Conservation (phyloP, 1,140 invertebrate genomes). For the Penaeus vannamei region DNA sequence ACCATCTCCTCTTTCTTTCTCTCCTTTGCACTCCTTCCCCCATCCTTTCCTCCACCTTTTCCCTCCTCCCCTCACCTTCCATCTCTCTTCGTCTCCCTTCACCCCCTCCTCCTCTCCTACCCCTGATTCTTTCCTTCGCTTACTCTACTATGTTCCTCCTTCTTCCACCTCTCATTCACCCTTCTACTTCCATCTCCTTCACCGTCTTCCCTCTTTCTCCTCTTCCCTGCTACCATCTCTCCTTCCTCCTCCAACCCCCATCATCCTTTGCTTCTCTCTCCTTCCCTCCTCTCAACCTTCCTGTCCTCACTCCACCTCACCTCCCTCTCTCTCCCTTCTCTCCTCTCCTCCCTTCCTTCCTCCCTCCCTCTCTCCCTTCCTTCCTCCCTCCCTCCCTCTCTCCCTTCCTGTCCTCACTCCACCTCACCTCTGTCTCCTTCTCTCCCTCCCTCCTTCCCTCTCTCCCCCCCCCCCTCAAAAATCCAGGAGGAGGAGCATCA, state of each 20-base stretch:
- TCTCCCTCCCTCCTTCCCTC: background rate
- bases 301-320: too few species aligned
- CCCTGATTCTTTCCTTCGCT: conserved; percentile 20
- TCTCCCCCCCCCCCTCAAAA: background rate
- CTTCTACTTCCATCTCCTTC: background rate
- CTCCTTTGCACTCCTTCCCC: background rate
- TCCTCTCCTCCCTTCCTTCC: background rate
- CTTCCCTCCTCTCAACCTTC: background rate
- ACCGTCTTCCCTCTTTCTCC: background rate
- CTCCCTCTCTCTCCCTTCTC: background rate
- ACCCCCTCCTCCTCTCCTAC: background rate
- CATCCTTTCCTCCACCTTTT: background rate
- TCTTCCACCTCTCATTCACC: background rate
- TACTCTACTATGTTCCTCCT: conserved; percentile 1
- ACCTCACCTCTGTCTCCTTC: too few species aligned
- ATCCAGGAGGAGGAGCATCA: background rate
- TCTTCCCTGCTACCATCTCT: background rate
- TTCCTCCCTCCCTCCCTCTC: background rate
- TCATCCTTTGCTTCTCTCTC: background rate
- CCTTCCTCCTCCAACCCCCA: background rate
- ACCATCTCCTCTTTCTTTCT: background rate
- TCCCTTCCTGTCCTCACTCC: too few species aligned
- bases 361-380: too few species aligned
- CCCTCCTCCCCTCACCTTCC: conserved; percentile 13
- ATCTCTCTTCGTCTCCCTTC: background rate